These are phyloP conservation scores for Sminthurinus aureus DNA, from an alignment of 2,888 invertebrate species.

Conservation along the genomic window DNA sequence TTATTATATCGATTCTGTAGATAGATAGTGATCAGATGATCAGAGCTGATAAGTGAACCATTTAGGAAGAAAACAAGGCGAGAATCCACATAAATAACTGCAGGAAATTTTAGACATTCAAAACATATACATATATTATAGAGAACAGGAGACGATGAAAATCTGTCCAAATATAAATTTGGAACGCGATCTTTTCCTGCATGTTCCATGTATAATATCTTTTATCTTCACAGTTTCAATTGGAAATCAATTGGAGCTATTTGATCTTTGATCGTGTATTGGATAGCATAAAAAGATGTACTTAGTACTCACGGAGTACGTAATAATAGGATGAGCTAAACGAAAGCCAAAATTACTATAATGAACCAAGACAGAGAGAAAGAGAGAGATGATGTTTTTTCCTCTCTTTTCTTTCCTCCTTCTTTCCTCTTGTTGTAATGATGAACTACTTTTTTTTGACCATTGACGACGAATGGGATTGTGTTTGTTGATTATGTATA, in stretches of 20 bases:
- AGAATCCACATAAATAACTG: not conserved
- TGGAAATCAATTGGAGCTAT: not conserved
- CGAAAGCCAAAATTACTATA: not conserved
- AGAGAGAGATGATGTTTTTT: too few relatives aligned
- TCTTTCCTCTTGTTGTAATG: not conserved
- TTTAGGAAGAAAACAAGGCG: not conserved
- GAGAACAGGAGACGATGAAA: not conserved
- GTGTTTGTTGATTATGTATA: not conserved
- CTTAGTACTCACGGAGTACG: not conserved
- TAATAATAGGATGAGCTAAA: not conserved
- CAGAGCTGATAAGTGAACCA: not conserved
- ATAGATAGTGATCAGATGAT: not conserved
- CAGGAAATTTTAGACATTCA: too few relatives aligned
- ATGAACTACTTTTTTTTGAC: slow-evolving; percentile 28
- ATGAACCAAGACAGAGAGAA: too few relatives aligned
- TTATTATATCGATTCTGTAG: not conserved
- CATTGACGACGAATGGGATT: not conserved
- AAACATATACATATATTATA: too few relatives aligned
- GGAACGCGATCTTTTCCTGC: not conserved
- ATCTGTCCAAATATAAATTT: slow-evolving; percentile 13
- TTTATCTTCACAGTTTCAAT: too few relatives aligned
- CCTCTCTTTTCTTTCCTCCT: not conserved
- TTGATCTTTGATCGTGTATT: not conserved
- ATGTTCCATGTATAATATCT: too few relatives aligned
- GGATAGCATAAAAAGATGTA: not conserved